Conservation (phyloP, 2,113 vertebrate genomes). For the Tiliqua scincoides region DNA sequence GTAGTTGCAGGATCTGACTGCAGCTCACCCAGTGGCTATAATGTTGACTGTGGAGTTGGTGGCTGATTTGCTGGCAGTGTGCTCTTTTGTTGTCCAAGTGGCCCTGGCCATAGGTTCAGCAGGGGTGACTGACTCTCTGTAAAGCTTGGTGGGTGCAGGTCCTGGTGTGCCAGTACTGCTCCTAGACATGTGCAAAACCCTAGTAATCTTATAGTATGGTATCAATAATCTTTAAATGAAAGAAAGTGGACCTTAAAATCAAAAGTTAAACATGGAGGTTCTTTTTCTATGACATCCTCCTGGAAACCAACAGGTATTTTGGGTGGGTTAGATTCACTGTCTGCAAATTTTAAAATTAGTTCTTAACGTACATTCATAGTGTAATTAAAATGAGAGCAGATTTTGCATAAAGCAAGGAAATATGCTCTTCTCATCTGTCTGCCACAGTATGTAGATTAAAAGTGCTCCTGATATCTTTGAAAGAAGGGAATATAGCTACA, state of each 20-base stretch:
- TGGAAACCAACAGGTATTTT: constrained; percentile 49
- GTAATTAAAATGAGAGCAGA: constrained; percentile 51
- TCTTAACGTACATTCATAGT: constrained; percentile 69
- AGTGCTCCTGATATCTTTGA: constrained; percentile 44
- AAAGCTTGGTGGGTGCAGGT: too few relatives aligned
- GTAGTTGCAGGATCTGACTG: too few relatives aligned
- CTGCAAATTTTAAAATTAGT: constrained; percentile 68
- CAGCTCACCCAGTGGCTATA: too few relatives aligned
- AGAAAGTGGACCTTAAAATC: constrained; percentile 32
- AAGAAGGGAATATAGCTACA: constrained; percentile 47
- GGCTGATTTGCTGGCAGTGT: too few relatives aligned
- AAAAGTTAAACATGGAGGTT: constrained; percentile 54
- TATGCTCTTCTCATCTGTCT: constrained; percentile 57
- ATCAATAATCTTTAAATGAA: constrained; percentile 56
- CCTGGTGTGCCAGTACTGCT: too few relatives aligned
- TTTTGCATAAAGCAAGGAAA: constrained; percentile 26
- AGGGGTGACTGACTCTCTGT: too few relatives aligned
- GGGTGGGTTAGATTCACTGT: constrained; percentile 65
- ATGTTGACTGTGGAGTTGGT: too few relatives aligned
- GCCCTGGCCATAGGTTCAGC: too few relatives aligned
- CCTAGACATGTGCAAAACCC: neutral
- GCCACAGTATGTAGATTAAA: constrained; percentile 58
- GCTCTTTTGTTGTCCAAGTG: too few relatives aligned
- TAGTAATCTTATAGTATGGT: constrained; percentile 39
- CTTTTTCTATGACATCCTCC: constrained; percentile 52